Evolutionary conservation across 2,113 vertebrate genomes (phyloP), one percentile per base, ranked within the genome.

Genomic region (Cyprinodon tularosa): DNA sequence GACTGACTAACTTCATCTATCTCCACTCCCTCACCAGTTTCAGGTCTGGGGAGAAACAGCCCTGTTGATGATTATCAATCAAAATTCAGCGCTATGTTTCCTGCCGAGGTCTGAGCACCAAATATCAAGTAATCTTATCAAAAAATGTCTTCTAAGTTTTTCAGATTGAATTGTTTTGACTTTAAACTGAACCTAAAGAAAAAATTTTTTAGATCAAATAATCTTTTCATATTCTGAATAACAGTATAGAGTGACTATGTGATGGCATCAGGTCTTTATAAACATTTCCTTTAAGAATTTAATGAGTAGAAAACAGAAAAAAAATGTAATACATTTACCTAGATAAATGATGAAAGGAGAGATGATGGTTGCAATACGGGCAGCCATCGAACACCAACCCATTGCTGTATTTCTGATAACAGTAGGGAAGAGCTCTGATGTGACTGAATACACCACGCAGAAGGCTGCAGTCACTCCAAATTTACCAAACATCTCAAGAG

Each of bases 301-400:
- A 53, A 29, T 29, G 29, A 1, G 29, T 29, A 29, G 29, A 29
- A 29, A 29, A 29, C 29, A 29, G 29, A 29, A 29, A 29, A 29
- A 12, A 44, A 67, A 36, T 37, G 17, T 15, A 17, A 42, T 29
- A 3, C 2, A 70, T 95, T 93, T 71, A 97, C 97, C 95, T 3
- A 98, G 92, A 87, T 95, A 97, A 77, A 97, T 95, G 12, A 98
- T 95, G 75, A 96, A 97, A 6, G 96, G 96, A 3, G 96, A 92
- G 0, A 95, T 67, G 87, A 96, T 96, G 86, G 95, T 95, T 82
- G 95, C 97, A 60, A 96, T 84, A 4, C 96, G 91, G 78, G 97
- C 95, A 0, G 95, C 94, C 60, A 94, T 97, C 81, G 96, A 96
- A 3, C 96, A 94, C 0, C 94, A 91, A 0, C 96, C 96, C 0